phyloP scores from a whole-genome alignment of 2,113 vertebrate genomes.

The Conger conger region DNA sequence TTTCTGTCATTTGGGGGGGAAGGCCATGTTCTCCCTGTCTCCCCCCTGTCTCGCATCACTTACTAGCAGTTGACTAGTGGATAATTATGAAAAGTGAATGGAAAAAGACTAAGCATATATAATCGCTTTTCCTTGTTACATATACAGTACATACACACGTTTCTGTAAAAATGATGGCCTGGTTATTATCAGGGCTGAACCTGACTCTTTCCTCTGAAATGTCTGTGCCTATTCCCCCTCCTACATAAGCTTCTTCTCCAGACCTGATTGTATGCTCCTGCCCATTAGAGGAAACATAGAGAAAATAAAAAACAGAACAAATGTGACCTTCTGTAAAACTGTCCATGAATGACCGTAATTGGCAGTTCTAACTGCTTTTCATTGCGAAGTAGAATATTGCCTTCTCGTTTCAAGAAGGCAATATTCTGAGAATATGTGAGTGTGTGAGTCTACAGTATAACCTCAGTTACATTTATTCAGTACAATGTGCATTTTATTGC shows the following conservation, averaged over 20 bases:
- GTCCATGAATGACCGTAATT: slow-evolving; percentile 56
- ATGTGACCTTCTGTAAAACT: slow-evolving; percentile 60
- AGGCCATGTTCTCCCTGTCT: too few relatives aligned
- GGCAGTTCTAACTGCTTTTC: slow-evolving; percentile 55
- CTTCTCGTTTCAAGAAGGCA: slow-evolving; percentile 26
- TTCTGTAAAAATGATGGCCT: background rate
- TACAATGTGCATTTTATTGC: slow-evolving; percentile 40
- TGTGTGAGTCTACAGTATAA: slow-evolving; percentile 46
- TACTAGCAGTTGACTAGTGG: background rate
- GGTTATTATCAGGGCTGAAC: background rate
- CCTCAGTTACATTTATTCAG: slow-evolving; percentile 46
- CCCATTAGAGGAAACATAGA: background rate
- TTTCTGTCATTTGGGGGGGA: too few relatives aligned
- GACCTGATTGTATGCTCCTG: background rate
- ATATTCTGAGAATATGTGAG: slow-evolving; percentile 13
- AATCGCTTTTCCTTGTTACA: background rate
- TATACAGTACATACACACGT: background rate
- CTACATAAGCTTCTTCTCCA: background rate
- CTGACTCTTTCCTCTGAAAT: background rate
- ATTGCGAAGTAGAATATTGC: slow-evolving; percentile 22
- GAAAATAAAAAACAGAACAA: background rate
- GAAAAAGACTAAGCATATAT: background rate
- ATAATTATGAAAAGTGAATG: background rate
- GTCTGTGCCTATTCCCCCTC: background rate
- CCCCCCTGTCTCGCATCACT: background rate